Percentiles rank a stretch among this genome's conserved stretches.
Conservation (phyloP, 2,888 invertebrate species). For the Stramonita haemastoma region DNA sequence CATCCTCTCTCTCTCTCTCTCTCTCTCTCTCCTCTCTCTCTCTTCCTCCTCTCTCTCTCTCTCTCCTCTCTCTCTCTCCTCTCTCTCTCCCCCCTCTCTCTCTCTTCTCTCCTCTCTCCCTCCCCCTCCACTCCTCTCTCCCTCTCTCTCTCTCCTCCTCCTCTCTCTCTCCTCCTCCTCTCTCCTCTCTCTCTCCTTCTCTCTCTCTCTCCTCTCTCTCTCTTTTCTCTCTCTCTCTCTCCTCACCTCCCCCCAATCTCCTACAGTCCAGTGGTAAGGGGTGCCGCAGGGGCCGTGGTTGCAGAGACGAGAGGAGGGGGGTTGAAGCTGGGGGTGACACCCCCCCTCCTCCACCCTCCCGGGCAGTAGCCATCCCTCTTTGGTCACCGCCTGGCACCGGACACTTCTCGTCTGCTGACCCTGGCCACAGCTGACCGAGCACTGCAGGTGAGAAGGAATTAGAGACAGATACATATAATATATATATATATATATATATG, state of each 20-base stretch:
- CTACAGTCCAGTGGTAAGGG: slow-evolving; percentile 80
- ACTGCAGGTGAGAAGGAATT: no score
- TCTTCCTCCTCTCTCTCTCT: no score
- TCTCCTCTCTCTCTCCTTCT: slow-evolving; percentile 80
- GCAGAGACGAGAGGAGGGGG: slow-evolving; percentile 77
- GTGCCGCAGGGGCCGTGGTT: slow-evolving; percentile 80
- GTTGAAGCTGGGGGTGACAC: slow-evolving; percentile 77
- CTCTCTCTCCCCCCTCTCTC: neutral
- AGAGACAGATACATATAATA: no score
- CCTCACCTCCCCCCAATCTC: slow-evolving; percentile 80
- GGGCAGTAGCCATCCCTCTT: slow-evolving; percentile 74
- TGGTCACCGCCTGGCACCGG: slow-evolving; percentile 80
- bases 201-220: slow-evolving; percentile 66
- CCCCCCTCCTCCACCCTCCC: slow-evolving; percentile 60
- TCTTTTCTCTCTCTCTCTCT: slow-evolving; percentile 64
- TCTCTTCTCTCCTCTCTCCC: neutral
- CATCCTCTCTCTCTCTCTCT: no score
- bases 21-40: no score
- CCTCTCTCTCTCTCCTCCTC: neutral
- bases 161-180: slow-evolving; percentile 57
- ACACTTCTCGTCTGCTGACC: slow-evolving; percentile 82
- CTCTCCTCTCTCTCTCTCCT: no score
- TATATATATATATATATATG: no score
- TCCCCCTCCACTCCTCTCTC: neutral
- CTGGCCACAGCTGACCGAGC: slow-evolving; percentile 82